Evolutionary conservation across 1,140 invertebrate species (phyloP), one percentile per base, ranked within the genome.

Genomic region (Neotoxoptera formosana): DNA sequence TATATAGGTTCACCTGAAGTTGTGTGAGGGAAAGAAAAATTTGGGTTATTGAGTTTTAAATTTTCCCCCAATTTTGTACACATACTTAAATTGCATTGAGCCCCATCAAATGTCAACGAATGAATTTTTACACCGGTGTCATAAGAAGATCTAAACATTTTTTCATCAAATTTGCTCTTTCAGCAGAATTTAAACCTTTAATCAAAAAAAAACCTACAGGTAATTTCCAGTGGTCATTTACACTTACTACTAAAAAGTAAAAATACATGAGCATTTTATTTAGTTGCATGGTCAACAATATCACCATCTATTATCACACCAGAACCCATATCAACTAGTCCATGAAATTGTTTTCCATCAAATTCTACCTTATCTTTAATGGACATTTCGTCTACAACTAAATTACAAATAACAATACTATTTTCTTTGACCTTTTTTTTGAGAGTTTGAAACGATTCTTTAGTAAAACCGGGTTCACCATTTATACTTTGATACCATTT

Each of bases 81-180:
- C 94, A 94, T 94, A 20, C 93, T 56, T 41, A 94, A 86, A 94
- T 95, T 95, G 25, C 93, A 47, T 60, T 94, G 45, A 87, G 94
- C 94, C 14, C 95, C 95, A 94, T 95, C 95, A 93, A 94, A 95
- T 81, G 95, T 95, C 34, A 95, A 11, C 9, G 94, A 94, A 48
- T 94, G 93, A 53, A 95, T 94, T 90, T 91, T 93, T 67, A 95
- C 93, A 45, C 94, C 94, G 45, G 92, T 91, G 25, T 94, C 93
- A 93, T 94, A 86, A 94, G n/a, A 53, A 94, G 83, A 87, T 94
- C 93, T 56, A 95, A 60, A 86, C 93, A 94, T 48, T 94, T 93
- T 90, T 91, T 92, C 9, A 95, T 56, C 88, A 94, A 60, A 30
- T 94, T 93, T 89, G 94, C 94, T 84, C 41, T 53, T 34, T 91